phyloP scores from a whole-genome alignment of 2,797 vertebrate species.

The Periparus ater region DNA sequence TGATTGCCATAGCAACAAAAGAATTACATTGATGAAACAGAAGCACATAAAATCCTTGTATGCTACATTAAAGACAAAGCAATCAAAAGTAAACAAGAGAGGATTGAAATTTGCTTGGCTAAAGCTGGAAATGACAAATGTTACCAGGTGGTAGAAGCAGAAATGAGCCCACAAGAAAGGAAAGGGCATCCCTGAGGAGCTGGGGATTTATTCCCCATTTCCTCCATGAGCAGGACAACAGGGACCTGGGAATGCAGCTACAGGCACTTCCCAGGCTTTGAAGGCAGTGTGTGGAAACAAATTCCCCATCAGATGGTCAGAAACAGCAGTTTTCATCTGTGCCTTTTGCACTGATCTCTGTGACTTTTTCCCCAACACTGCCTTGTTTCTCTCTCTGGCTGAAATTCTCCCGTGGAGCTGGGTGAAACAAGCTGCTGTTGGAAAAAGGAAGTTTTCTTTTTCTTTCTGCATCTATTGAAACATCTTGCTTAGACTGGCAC shows the following conservation, averaged over 20 bases:
- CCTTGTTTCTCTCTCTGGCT: not conserved
- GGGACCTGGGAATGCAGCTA: not conserved
- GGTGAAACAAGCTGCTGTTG: not conserved
- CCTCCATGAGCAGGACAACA: not conserved
- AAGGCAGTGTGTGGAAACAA: not conserved
- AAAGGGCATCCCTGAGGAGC: not conserved
- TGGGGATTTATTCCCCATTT: not conserved
- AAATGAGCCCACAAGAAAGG: not conserved
- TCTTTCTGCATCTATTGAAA: not conserved
- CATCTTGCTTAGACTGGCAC: not conserved
- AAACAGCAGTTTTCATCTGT: not conserved
- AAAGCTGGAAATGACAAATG: slow-evolving; percentile 51
- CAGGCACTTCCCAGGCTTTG: not conserved
- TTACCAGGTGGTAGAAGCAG: not conserved
- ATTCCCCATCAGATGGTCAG: not conserved
- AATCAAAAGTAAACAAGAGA: slow-evolving; percentile 74
- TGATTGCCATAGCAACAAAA: slow-evolving; percentile 84
- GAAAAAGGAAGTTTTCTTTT: not conserved
- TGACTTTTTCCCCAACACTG: not conserved
- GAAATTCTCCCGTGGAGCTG: not conserved
- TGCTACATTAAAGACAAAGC: slow-evolving; percentile 75
- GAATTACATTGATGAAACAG: slow-evolving; percentile 78
- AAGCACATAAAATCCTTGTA: slow-evolving; percentile 75
- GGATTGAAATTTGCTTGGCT: slow-evolving; percentile 59
- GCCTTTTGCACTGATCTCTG: not conserved